phyloP scores from a whole-genome alignment of 2,797 vertebrate genomes.

The Spinus pinus region DNA sequence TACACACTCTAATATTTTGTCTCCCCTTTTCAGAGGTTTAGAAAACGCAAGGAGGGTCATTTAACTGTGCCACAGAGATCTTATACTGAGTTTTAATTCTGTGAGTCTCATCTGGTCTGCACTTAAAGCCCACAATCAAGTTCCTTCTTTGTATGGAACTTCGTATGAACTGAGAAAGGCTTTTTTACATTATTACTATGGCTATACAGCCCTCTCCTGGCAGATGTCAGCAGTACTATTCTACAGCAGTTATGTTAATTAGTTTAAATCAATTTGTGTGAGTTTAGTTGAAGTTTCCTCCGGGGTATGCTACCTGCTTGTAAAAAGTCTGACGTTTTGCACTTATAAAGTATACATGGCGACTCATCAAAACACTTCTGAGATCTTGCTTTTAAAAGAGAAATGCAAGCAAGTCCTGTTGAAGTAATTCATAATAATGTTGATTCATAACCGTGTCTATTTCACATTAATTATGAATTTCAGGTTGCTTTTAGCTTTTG shows the following conservation, averaged over 20 bases:
- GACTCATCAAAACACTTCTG: not conserved
- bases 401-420: not conserved
- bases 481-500: not conserved
- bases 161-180: not conserved
- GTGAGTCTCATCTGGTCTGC: not conserved
- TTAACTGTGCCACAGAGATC: not conserved
- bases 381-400: not conserved
- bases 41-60: not conserved
- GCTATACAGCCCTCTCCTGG: not conserved
- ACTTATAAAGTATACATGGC: rapidly evolving
- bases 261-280: not conserved
- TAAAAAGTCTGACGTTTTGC: not conserved
- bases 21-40: not conserved
- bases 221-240: not conserved
- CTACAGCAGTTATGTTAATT: not conserved
- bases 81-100: not conserved
- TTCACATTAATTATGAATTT: not conserved
- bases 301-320: rapidly evolving
- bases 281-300: not conserved
- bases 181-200: not conserved
- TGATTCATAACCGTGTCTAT: not conserved
- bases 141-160: not conserved
- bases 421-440: not conserved
- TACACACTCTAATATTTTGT: not conserved
- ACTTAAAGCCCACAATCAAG: not conserved